Conservation (phyloP, 2,113 vertebrate species). For the Cacatua alba region DNA sequence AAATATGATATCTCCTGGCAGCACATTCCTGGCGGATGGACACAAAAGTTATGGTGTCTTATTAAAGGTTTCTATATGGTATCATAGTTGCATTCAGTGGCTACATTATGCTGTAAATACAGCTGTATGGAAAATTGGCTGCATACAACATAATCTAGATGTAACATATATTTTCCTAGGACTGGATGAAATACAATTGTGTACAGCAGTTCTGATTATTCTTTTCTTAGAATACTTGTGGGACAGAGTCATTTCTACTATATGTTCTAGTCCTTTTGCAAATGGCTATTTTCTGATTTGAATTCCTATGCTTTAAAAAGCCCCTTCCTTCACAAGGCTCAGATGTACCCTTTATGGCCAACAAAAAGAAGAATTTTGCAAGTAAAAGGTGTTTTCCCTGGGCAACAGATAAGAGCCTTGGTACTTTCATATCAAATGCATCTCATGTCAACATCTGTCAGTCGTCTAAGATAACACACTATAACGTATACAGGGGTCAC, state of each 20-base stretch:
- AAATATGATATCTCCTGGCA: slow-evolving; percentile 83
- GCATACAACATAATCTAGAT: neutral
- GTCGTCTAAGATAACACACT: neutral
- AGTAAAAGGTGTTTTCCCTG: neutral
- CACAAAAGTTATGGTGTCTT: slow-evolving; percentile 61
- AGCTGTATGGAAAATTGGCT: slow-evolving; percentile 11
- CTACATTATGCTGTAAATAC: neutral
- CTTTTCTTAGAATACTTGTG: neutral
- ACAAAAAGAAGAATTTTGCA: neutral
- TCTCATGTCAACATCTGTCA: neutral
- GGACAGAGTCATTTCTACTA: neutral
- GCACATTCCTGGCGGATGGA: slow-evolving; percentile 55
- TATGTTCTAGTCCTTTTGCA: neutral
- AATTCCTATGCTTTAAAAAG: neutral
- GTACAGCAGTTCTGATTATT: neutral
- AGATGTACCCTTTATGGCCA: neutral
- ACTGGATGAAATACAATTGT: neutral
- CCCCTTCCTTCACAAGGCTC: neutral
- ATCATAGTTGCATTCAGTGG: neutral
- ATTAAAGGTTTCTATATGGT: slow-evolving; percentile 29
- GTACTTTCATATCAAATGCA: neutral
- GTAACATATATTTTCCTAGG: neutral
- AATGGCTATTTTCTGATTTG: neutral
- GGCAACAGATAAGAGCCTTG: neutral
- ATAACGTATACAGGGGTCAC: neutral